Evolutionary conservation across 2,113 vertebrate genomes (phyloP).

Genomic region (Elaphurus davidianus): DNA sequence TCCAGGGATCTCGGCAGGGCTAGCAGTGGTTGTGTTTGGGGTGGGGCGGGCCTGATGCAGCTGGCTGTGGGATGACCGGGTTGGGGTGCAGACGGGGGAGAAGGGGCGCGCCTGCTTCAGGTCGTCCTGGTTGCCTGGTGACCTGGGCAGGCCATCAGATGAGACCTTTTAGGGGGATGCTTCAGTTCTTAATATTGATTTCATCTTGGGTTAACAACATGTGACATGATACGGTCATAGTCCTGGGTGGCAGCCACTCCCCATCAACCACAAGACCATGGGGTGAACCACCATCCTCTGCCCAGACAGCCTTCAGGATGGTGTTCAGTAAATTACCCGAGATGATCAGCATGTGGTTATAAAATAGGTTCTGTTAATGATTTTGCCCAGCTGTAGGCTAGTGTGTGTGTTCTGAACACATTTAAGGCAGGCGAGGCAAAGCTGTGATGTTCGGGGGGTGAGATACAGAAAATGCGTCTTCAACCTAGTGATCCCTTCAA

Average conservation of each 20-base stretch:
- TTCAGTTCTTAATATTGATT: neutral
- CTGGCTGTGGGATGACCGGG: neutral
- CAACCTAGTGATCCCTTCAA: neutral
- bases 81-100: neutral
- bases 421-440: neutral
- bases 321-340: neutral
- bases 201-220: neutral
- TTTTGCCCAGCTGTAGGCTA: neutral
- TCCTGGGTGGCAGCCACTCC: neutral
- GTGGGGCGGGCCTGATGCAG: fast-evolving
- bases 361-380: neutral
- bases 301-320: neutral
- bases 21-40: neutral
- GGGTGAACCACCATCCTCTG: neutral
- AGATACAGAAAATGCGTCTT: neutral
- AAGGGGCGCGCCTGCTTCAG: neutral
- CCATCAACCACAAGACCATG: neutral
- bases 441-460: neutral
- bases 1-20: neutral
- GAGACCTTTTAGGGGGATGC: neutral
- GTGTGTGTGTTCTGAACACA: neutral
- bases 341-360: fast-evolving
- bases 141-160: neutral
- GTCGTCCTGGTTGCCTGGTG: neutral
- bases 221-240: fast-evolving